Evolutionary conservation across 1,140 invertebrate genomes (phyloP).

Genomic region (Colletes latitarsis): DNA sequence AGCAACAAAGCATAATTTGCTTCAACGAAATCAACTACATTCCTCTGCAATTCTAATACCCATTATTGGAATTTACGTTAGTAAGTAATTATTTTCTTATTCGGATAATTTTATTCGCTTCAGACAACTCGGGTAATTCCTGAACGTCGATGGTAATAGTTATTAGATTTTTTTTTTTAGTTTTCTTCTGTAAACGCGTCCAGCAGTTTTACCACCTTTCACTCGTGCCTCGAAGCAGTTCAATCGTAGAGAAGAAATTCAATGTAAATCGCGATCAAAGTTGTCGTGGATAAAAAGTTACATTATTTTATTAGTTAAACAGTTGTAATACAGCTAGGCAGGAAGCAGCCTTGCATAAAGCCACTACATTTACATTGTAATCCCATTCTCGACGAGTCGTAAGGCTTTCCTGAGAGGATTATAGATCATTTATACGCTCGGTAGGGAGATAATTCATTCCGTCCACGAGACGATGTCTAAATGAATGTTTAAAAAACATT

Average conservation of each 20-base stretch:
- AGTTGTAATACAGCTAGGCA: conserved; percentile 31
- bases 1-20: too few relatives aligned
- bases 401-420: conserved; percentile 74
- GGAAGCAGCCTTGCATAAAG: conserved; percentile 35
- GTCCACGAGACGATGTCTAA: conserved; percentile 15
- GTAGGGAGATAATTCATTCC: conserved; percentile 55
- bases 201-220: background rate
- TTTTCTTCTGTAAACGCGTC: too few relatives aligned
- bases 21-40: too few relatives aligned
- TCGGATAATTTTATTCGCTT: too few relatives aligned
- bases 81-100: too few relatives aligned
- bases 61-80: too few relatives aligned
- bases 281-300: background rate
- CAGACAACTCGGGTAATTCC: too few relatives aligned
- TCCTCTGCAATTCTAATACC: too few relatives aligned
- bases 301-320: conserved; percentile 29
- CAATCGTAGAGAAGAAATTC: background rate
- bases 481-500: conserved; percentile 17
- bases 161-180: background rate
- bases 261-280: background rate
- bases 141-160: too few relatives aligned
- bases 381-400: conserved; percentile 71
- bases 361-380: conserved; percentile 55
- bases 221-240: background rate
- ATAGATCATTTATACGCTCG: conserved; percentile 58